Evolutionary conservation across 2,888 invertebrate species (phyloP), one percentile per base, ranked within the genome.

Genomic region (Spodoptera picta): DNA sequence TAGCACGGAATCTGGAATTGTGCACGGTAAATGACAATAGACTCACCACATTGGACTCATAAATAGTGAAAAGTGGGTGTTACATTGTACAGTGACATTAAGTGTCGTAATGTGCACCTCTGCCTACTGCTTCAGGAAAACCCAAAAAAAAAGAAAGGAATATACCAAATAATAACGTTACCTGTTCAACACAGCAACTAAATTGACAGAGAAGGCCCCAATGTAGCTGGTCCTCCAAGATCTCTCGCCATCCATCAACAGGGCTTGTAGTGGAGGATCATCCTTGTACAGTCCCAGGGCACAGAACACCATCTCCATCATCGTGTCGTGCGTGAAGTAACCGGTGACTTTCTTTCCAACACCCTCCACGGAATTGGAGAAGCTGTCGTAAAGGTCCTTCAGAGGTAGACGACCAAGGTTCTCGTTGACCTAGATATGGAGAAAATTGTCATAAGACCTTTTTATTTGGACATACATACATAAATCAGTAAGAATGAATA

Each of bases 171-270:
- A 19, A 19, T 19, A 19, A 19, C 1, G 9, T 91, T 87, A 97
- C 96, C 96, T 95, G 83, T 97, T 97, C 77, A 98, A 95, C n/a
- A 97, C 96, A 41, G 96, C 97, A 24, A 96, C 95, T 11, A 98
- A 83, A 86, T 98, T 98, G 0, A 95, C 93, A 0, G 96, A 96
- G 83, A 97, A 97, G 0, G 97, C 96, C 53, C 95, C 95, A 44
- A 97, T 93, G 3, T 90, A 82, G 10, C 97, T 97, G 0, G 96
- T 96, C 70, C 95, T 95, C 97, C 97, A 98, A 51, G 95, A 88
- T 54, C 98, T 94, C 53, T 91, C 88, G 0, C 85, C 77, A 48
- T 94, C 87, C 77, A 95, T 96, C 75, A 95, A 95, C 4, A 92
- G 90, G 0, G 96, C 96, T 1, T 90, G 91, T n/a, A 97, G 86